phyloP scores from a whole-genome alignment of 2,797 vertebrate species.

The Gallinago nigripennis region DNA sequence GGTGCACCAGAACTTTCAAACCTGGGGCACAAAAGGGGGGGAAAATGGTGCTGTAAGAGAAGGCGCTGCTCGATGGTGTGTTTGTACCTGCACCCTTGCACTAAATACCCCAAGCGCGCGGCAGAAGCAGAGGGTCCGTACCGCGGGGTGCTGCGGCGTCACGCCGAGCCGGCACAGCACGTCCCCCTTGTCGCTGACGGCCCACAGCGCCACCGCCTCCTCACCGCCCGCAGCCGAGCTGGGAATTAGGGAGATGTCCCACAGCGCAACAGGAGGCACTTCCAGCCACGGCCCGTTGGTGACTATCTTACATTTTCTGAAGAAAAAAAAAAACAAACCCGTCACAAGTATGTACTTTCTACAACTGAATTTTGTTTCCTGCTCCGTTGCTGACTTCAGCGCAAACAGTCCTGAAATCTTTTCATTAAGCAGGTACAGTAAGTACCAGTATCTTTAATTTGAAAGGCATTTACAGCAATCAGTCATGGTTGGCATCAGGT shows the following conservation, averaged over 20 bases:
- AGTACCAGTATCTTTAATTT: not conserved
- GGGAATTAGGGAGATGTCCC: constrained; percentile 90
- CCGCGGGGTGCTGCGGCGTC: constrained; percentile 86
- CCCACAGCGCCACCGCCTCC: constrained; percentile 89
- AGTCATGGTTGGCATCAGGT: not conserved
- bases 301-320: constrained; percentile 93
- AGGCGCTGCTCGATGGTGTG: not conserved
- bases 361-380: not conserved
- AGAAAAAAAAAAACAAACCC: not conserved
- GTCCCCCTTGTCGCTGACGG: constrained; percentile 95
- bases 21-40: not conserved
- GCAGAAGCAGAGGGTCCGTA: constrained; percentile 73
- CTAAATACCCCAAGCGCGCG: not conserved
- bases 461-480: not conserved
- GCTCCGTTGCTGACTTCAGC: not conserved
- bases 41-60: not conserved
- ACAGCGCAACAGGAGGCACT: constrained; percentile 87
- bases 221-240: constrained; percentile 64
- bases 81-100: not conserved
- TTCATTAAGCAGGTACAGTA: not conserved
- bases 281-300: constrained; percentile 96
- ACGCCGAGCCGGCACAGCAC: constrained; percentile 93
- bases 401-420: not conserved
- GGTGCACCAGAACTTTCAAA: not conserved
- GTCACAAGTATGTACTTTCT: not conserved